A percentile compares a stretch with the other conserved stretches of the same genome.
Conservation (phyloP, 2,797 vertebrate species). For the Typhlichthys eigenmanni region DNA sequence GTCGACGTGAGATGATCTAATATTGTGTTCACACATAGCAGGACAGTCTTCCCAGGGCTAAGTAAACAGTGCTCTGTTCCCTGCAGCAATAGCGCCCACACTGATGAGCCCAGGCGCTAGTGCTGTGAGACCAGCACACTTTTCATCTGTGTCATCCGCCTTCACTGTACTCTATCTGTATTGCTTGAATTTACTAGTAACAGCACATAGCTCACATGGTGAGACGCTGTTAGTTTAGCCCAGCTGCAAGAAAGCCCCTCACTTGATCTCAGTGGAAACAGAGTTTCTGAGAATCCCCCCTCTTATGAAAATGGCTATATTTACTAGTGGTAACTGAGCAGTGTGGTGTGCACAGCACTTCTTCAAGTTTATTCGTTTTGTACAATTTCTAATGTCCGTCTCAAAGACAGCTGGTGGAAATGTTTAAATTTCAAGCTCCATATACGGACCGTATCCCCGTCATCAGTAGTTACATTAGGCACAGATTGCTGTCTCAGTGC, state of each 20-base stretch:
- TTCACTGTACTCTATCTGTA: constrained; percentile 28
- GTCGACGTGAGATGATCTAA: constrained; percentile 53
- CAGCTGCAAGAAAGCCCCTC: constrained; percentile 50
- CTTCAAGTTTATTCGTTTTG: no score
- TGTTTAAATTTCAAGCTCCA: not conserved
- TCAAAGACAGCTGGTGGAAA: no score
- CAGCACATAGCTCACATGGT: constrained; percentile 38
- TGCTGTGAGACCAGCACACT: constrained; percentile 25
- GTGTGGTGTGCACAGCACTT: no score
- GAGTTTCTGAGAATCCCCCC: constrained; percentile 13
- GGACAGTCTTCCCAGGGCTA: constrained; percentile 46
- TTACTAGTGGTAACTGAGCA: no score
- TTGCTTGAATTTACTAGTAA: constrained; percentile 38
- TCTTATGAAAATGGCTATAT: constrained; percentile 13
- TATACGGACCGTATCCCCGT: constrained; percentile 19
- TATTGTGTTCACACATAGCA: constrained; percentile 62
- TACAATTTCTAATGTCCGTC: no score
- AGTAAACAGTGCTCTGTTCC: constrained; percentile 49
- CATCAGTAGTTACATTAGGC: constrained; percentile 51
- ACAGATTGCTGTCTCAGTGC: constrained; percentile 27
- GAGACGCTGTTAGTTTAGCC: constrained; percentile 35
- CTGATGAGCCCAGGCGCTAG: constrained; percentile 46
- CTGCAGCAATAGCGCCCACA: constrained; percentile 30
- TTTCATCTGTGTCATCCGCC: constrained; percentile 39
- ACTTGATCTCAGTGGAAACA: constrained; percentile 23